Conservation (phyloP, 2,888 invertebrate species). For the Aphodius sticticus region DNA sequence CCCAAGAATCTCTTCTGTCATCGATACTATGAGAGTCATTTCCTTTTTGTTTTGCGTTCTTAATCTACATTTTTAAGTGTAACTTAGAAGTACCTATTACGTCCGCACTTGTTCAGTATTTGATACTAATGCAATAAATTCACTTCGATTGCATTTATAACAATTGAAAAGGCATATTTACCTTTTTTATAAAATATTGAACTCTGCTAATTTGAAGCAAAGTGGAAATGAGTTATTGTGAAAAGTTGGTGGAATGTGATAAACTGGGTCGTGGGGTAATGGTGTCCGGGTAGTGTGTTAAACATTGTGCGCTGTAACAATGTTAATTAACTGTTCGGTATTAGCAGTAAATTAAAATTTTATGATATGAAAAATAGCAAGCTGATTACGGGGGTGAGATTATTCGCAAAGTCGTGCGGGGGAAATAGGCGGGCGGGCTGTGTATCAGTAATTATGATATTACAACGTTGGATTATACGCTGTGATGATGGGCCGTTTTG, state of each 20-base stretch:
- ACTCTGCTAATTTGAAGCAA: not conserved
- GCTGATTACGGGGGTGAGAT: constrained; percentile 22
- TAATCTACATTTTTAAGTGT: too few species aligned
- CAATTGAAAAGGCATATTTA: not conserved
- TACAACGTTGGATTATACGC: constrained; percentile 21
- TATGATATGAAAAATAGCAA: constrained; percentile 24
- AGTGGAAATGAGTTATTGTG: not conserved
- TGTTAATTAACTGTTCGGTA: constrained; percentile 21
- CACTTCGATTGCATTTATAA: too few species aligned
- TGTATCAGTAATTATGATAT: constrained; percentile 24
- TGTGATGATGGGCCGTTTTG: constrained; percentile 9
- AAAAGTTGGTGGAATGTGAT: not conserved
- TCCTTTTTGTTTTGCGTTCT: too few species aligned
- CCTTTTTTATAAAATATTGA: not conserved
- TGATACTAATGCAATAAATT: too few species aligned
- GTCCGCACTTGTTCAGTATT: too few species aligned
- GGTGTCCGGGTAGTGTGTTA: not conserved
- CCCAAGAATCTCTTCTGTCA: too few species aligned
- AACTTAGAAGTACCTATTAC: too few species aligned
- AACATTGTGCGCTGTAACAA: not conserved
- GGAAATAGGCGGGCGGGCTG: not conserved
- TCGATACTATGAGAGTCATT: too few species aligned
- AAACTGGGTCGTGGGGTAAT: not conserved
- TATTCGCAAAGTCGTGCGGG: not conserved
- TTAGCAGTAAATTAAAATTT: constrained; percentile 25